Evolutionary conservation across 2,797 vertebrate species (phyloP).

Genomic region (Rhabdomys pumilio): DNA sequence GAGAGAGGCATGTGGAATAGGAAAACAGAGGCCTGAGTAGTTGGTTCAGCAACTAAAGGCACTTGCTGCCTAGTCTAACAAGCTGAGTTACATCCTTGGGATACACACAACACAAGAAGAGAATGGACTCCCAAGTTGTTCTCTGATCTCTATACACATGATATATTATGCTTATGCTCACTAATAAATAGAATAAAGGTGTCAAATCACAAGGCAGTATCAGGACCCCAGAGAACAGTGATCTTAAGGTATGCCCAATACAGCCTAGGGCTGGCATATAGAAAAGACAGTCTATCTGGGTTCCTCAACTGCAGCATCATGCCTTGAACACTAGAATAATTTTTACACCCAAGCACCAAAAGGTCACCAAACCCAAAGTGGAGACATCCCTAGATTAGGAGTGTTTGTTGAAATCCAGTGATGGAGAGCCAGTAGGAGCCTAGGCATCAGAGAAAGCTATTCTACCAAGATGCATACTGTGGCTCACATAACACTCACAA

Average conservation of each 20-base stretch:
- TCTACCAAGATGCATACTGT: neutral
- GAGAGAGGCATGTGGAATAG: no score
- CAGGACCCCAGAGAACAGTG: neutral
- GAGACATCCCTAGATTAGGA: rapidly evolving
- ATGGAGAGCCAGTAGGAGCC: neutral
- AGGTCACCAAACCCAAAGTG: neutral
- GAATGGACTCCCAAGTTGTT: neutral
- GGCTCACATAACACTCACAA: neutral
- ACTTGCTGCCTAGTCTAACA: neutral
- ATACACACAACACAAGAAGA: neutral
- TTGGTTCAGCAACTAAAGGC: neutral
- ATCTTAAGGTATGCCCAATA: neutral
- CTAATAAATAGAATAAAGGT: neutral
- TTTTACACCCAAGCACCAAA: neutral
- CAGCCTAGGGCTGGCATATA: rapidly evolving
- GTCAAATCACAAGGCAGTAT: neutral
- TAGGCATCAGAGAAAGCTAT: neutral
- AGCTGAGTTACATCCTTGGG: neutral
- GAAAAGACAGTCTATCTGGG: neutral
- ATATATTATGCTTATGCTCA: neutral
- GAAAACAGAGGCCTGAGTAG: neutral
- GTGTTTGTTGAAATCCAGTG: no score
- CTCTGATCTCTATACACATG: neutral
- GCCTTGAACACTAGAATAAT: neutral
- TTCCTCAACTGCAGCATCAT: neutral